A percentile compares a stretch with the other conserved stretches of the same genome.
Evolutionary conservation across 2,888 invertebrate species (phyloP).

Genomic region (Bugula neritina): DNA sequence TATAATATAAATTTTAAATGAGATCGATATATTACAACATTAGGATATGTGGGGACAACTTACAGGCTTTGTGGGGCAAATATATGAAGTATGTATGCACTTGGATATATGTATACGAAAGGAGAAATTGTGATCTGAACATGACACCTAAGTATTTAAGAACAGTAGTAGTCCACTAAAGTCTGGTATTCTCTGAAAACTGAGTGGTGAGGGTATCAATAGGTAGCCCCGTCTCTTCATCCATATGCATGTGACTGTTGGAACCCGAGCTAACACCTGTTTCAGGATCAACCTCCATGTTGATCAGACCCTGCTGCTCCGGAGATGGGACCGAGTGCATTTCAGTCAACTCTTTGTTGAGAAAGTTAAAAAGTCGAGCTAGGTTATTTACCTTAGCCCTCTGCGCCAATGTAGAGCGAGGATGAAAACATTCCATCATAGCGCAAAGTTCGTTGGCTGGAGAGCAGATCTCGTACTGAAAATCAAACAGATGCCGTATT

Average conservation of each 20-base stretch:
- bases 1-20: too few species aligned
- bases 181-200: slow-evolving; percentile 16
- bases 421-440: slow-evolving; percentile 23
- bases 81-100: too few species aligned
- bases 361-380: neutral
- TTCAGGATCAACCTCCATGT: slow-evolving; percentile 20
- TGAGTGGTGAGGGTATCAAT: neutral
- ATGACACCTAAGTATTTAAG: too few species aligned
- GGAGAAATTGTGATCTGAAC: too few species aligned
- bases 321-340: neutral
- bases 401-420: neutral
- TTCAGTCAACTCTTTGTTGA: neutral
- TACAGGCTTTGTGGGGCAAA: too few species aligned
- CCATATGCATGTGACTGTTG: neutral
- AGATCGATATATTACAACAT: too few species aligned
- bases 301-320: neutral
- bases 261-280: neutral
- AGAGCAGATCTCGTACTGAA: slow-evolving; percentile 8
- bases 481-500: neutral
- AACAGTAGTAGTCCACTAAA: too few species aligned
- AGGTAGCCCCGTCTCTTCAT: neutral
- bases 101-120: too few species aligned
- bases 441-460: slow-evolving; percentile 4
- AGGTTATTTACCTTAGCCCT: neutral
- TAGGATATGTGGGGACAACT: too few species aligned